These are phyloP conservation scores for Gymnothorax reevesii DNA, from an alignment of 2,797 vertebrate genomes.

Conservation along the genomic window DNA sequence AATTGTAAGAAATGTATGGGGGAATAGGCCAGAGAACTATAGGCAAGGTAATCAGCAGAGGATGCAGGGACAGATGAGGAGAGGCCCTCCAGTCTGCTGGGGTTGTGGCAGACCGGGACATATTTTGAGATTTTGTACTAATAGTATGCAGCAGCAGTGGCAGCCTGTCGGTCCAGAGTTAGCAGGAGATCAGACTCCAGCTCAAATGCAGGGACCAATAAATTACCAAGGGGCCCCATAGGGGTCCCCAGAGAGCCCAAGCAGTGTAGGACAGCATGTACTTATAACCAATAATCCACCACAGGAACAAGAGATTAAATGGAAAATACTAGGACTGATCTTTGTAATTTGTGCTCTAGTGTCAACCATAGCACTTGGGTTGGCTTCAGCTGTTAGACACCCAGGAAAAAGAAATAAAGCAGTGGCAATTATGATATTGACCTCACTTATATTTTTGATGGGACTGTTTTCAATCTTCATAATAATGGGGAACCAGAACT, in stretches of 20 bases:
- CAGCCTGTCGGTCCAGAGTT: neutral
- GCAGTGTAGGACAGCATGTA: neutral
- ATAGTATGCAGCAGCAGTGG: neutral
- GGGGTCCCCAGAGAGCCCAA: constrained; percentile 8
- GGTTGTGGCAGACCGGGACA: neutral
- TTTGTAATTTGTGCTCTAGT: too few species aligned
- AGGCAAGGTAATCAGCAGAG: neutral
- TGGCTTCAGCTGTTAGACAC: too few species aligned
- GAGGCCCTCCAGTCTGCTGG: neutral
- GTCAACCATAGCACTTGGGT: too few species aligned
- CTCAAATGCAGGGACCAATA: neutral
- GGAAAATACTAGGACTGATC: too few species aligned
- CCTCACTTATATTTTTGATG: too few species aligned
- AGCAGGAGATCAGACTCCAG: neutral
- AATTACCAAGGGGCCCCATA: neutral
- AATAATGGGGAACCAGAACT: too few species aligned
- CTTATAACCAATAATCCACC: neutral
- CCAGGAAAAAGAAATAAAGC: too few species aligned
- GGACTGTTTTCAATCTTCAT: too few species aligned
- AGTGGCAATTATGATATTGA: too few species aligned
- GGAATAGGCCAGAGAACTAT: neutral
- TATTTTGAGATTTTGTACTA: neutral
- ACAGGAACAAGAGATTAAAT: too few species aligned
- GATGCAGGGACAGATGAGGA: neutral
- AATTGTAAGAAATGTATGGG: neutral